A percentile compares a stretch with the other conserved stretches of the same genome.
Conservation (phyloP, 2,888 invertebrate genomes). For the Deilephila elpenor region DNA sequence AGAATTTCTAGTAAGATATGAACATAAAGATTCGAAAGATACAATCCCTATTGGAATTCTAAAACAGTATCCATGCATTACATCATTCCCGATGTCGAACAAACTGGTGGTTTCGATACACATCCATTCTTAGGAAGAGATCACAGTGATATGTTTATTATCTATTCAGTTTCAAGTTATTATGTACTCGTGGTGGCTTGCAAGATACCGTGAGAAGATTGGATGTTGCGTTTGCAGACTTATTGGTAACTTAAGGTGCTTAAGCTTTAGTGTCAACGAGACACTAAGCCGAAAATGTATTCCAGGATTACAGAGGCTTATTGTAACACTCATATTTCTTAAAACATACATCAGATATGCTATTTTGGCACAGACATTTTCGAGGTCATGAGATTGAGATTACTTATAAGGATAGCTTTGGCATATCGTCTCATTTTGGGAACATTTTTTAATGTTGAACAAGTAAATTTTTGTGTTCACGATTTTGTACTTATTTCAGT, state of each 20-base stretch:
- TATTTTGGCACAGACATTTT: slow-evolving; percentile 27
- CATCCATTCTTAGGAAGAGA: slow-evolving; percentile 18
- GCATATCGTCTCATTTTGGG: slow-evolving; percentile 19
- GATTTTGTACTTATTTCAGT: slow-evolving; percentile 22
- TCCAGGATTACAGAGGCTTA: slow-evolving; percentile 32
- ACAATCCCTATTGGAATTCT: slow-evolving; percentile 9
- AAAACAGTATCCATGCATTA: slow-evolving; percentile 1
- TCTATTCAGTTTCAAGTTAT: slow-evolving; percentile 56
- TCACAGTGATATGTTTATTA: slow-evolving; percentile 52
- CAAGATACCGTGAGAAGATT: slow-evolving; percentile 54
- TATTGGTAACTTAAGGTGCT: background rate
- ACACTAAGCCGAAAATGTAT: slow-evolving; percentile 43
- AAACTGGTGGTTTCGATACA: slow-evolving; percentile 6
- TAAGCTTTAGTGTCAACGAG: slow-evolving; percentile 2
- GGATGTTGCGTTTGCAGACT: background rate
- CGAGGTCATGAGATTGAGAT: slow-evolving; percentile 29
- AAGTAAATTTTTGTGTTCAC: slow-evolving; percentile 22
- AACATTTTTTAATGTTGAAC: slow-evolving; percentile 16
- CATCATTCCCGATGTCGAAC: background rate
- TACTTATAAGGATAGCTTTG: slow-evolving; percentile 29
- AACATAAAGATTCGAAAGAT: background rate
- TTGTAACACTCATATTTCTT: slow-evolving; percentile 25
- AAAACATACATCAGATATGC: slow-evolving; percentile 31
- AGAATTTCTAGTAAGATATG: background rate
- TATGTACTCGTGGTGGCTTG: slow-evolving; percentile 57